These are phyloP conservation scores for Folsomia candida DNA, from an alignment of 2,888 invertebrate species.

Conservation along the genomic window DNA sequence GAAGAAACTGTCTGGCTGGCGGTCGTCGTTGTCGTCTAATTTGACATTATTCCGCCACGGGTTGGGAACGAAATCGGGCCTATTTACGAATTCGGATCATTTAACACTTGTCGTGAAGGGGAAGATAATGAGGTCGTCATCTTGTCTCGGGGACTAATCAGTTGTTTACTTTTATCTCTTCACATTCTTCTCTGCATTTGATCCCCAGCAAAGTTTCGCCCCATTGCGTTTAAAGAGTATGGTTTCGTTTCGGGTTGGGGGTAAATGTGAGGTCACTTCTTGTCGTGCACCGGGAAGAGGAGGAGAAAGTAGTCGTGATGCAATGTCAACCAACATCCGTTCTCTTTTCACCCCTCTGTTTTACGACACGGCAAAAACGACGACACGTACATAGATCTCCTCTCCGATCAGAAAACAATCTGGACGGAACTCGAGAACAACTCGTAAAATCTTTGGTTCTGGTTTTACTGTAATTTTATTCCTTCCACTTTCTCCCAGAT, in stretches of 20 bases:
- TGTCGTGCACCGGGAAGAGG: not conserved
- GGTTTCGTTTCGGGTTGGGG: too few species aligned
- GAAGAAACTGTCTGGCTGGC: not conserved
- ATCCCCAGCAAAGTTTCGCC: not conserved
- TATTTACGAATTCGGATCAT: not conserved
- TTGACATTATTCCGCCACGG: not conserved
- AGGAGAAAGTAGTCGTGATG: constrained; percentile 24
- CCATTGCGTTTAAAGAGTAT: not conserved
- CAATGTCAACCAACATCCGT: too few species aligned
- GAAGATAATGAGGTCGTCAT: not conserved
- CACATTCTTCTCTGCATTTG: not conserved
- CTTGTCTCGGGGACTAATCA: not conserved
- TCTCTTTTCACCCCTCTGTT: too few species aligned
- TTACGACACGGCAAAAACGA: constrained; percentile 27
- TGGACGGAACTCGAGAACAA: constrained; percentile 2
- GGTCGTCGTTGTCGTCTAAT: too few species aligned
- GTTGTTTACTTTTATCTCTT: not conserved
- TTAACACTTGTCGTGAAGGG: not conserved
- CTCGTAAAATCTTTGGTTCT: not conserved
- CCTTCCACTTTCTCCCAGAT: not conserved
- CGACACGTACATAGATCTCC: constrained; percentile 14
- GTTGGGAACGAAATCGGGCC: not conserved
- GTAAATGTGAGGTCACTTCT: not conserved
- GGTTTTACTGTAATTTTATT: not conserved
- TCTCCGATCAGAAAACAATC: not conserved